Conservation (phyloP, 2,888 invertebrate species). For the Noctuana brunneofusca region DNA sequence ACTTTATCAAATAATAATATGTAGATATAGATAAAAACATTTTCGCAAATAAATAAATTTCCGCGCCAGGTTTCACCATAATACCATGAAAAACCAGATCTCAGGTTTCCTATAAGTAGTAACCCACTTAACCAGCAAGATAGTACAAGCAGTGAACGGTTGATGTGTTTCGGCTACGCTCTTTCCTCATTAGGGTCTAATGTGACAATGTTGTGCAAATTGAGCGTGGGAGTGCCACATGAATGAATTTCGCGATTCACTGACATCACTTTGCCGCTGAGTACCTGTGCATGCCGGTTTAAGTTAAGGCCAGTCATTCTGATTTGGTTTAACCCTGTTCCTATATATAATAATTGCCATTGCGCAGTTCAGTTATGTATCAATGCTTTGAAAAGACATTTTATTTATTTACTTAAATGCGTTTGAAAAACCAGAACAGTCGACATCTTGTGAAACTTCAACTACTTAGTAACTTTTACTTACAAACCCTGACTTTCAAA, state of each 20-base stretch:
- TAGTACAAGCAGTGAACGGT: constrained; percentile 30
- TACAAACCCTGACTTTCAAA: no score
- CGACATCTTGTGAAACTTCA: no score
- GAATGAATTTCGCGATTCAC: constrained; percentile 66
- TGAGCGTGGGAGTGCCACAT: constrained; percentile 67
- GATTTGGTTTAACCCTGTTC: constrained; percentile 29
- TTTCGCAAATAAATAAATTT: no score
- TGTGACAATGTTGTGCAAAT: constrained; percentile 60
- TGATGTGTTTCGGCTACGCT: constrained; percentile 47
- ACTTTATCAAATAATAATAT: no score
- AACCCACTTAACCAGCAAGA: background rate
- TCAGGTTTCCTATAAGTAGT: constrained; percentile 7
- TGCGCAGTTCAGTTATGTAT: background rate
- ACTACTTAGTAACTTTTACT: no score
- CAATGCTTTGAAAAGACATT: background rate
- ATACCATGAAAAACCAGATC: background rate
- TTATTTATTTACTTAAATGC: no score
- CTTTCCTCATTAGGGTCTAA: constrained; percentile 65
- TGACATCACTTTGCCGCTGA: constrained; percentile 45
- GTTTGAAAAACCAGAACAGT: no score
- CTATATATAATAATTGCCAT: constrained; percentile 3
- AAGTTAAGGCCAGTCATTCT: constrained; percentile 39
- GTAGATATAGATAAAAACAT: no score
- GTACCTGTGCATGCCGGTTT: constrained; percentile 50
- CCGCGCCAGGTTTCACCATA: no score